Evolutionary conservation across 2,888 invertebrate species (phyloP), one percentile per base, ranked within the genome.

Genomic region (Lycophotia porphyrea): DNA sequence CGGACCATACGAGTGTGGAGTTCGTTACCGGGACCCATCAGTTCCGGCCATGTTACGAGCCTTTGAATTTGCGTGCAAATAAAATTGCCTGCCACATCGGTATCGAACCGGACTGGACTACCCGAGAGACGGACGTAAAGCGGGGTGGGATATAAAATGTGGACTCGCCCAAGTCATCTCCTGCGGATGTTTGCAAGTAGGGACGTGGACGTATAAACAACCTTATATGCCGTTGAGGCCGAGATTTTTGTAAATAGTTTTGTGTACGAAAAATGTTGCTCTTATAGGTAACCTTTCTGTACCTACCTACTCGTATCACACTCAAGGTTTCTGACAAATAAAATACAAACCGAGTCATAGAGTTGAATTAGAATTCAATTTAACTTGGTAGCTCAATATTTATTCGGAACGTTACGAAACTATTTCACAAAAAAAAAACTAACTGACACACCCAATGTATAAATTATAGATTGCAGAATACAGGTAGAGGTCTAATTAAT

Each of bases 11-110:
- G 81, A 87, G 88, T 87, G 86, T 87, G 84, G 91, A 92, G 90
- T 93, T 93, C 91, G 92, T 93, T 92, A 93, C 93, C 76, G 85
- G 83, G 88, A 84, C 88, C 92, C 91, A 93, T 93, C 92, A 91
- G 90, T 90, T 91, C 89, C 91, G 90, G 88, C 86, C 89, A 84
- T 88, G 92, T 94, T 94, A 94, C 94, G 93, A 93, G 90, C 91
- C 89, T 91, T 92, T 92, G 94, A 93, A 95, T 94, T 94, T 94
- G 94, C 94, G 92, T 94, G 92, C 92, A 92, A 93, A 94, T 93
- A 94, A 94, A 94, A 94, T 92, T 90, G 92, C 89, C 88, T 84
- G 89, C 88, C 89, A 90, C 91, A 91, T 90, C 88, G 89, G 90
- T 90, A 84, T 84, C 67, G 83, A 78, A 89, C 90, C 89, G 88